Percentiles rank a stretch among this genome's conserved stretches.
phyloP scores from a whole-genome alignment of 2,797 vertebrate genomes.

The Falco novaeseelandiae region DNA sequence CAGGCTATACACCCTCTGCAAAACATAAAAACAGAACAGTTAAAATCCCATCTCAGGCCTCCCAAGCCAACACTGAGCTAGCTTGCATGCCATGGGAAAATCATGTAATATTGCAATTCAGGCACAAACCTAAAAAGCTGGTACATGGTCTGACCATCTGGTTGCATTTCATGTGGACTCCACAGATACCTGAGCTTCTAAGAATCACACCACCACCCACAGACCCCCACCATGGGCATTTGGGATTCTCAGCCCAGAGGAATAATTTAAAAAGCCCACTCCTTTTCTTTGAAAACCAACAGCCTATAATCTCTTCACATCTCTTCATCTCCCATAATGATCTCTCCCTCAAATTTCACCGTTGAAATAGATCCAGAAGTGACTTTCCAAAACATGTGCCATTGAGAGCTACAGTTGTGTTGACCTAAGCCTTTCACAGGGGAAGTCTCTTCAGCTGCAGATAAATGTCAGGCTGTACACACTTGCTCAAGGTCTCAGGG shows the following conservation, averaged over 20 bases:
- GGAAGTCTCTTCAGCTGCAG: background rate
- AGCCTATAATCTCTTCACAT: background rate
- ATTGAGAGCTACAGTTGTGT: background rate
- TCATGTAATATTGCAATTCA: background rate
- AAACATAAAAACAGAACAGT: background rate
- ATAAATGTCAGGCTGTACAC: background rate
- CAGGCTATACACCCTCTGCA: background rate
- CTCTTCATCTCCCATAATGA: background rate
- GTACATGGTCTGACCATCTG: no score
- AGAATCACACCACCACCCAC: background rate
- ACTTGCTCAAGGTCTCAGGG: background rate
- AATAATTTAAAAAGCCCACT: background rate
- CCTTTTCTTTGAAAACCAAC: background rate
- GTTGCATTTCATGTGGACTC: background rate
- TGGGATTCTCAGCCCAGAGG: background rate
- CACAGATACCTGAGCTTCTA: background rate
- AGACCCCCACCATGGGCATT: background rate
- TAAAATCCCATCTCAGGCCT: background rate
- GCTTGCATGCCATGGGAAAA: background rate
- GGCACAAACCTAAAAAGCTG: background rate
- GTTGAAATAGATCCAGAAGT: background rate
- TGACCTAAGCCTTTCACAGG: background rate
- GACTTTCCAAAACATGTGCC: background rate
- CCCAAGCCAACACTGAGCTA: background rate
- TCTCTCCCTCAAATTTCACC: background rate